phyloP scores from a whole-genome alignment of 2,113 vertebrate species.

The Phyllostomus hastatus region DNA sequence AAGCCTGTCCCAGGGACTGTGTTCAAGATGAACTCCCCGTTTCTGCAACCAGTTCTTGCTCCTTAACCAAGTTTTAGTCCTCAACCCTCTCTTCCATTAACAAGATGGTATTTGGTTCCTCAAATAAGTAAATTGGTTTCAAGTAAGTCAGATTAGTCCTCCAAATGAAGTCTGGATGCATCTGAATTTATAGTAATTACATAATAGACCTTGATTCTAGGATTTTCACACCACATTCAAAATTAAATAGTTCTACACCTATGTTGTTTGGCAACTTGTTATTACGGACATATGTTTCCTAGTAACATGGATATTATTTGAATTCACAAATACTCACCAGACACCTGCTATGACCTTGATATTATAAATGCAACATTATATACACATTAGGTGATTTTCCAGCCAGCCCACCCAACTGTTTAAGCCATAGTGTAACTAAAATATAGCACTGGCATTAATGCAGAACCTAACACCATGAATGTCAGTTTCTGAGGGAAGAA shows the following conservation, averaged over 20 bases:
- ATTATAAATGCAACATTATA: too few relatives aligned
- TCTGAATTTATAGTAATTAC: background rate
- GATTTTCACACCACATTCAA: background rate
- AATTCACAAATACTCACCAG: background rate
- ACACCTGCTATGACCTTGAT: background rate
- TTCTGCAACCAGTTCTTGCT: background rate
- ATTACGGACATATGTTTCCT: background rate
- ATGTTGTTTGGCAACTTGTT: background rate
- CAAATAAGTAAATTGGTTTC: background rate
- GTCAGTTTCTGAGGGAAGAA: background rate
- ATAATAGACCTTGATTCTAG: background rate
- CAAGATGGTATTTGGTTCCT: background rate
- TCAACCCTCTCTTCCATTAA: background rate
- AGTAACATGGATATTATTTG: background rate
- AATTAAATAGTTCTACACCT: background rate
- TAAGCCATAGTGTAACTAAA: background rate
- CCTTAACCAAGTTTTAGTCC: background rate
- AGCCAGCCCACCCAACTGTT: accelerated
- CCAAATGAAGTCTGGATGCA: background rate
- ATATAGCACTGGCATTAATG: background rate
- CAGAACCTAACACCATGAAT: background rate
- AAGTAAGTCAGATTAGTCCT: background rate
- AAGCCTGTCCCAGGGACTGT: accelerated
- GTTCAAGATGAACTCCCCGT: background rate
- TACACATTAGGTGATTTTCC: background rate